phyloP scores from a whole-genome alignment of 2,888 invertebrate genomes.

The Andrena praecox region DNA sequence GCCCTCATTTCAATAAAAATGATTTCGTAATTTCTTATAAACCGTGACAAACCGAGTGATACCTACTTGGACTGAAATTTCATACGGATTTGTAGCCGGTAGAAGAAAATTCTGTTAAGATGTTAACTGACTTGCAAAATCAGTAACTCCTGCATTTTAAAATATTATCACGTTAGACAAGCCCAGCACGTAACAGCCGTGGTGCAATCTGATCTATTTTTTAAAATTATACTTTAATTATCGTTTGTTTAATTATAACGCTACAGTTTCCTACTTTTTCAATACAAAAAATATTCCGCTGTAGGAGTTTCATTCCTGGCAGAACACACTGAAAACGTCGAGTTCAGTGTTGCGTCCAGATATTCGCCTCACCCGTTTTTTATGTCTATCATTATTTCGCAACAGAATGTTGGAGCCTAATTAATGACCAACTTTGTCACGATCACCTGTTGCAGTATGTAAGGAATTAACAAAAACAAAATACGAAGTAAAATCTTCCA shows the following conservation, averaged over 20 bases:
- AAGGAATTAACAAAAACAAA: neutral
- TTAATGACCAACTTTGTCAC: neutral
- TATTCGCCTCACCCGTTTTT: neutral
- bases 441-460: neutral
- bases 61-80: neutral
- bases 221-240: too few species aligned
- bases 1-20: neutral
- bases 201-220: too few species aligned
- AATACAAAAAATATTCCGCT: neutral
- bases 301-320: neutral
- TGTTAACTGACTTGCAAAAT: too few species aligned
- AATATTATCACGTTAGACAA: too few species aligned
- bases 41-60: neutral
- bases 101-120: too few species aligned
- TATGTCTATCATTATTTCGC: neutral
- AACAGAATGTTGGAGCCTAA: neutral
- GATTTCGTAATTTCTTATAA: neutral
- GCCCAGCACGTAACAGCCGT: too few species aligned
- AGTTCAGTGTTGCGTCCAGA: neutral
- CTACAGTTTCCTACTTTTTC: too few species aligned
- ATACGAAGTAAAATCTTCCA: neutral
- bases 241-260: too few species aligned
- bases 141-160: too few species aligned
- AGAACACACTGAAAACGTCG: neutral
- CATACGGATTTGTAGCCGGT: too few species aligned